Evolutionary conservation across 1,140 invertebrate genomes (phyloP).

Genomic region (Vanessa atalanta): DNA sequence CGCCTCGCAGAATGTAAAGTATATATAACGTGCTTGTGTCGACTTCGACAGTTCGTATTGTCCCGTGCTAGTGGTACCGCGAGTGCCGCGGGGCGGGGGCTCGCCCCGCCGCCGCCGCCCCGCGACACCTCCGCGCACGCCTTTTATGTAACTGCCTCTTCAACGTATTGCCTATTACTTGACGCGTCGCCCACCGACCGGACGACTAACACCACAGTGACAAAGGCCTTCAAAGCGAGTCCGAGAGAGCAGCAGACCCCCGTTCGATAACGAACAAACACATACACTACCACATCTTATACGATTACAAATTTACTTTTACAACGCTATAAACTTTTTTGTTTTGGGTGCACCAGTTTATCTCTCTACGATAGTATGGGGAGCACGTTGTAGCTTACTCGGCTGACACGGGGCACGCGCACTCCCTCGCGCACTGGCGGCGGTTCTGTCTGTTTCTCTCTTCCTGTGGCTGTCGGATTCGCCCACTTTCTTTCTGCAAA

Average conservation of each 20-base stretch:
- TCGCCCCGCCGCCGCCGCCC: conserved; percentile 47
- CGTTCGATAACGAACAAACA: conserved; percentile 75
- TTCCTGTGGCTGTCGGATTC: conserved; percentile 79
- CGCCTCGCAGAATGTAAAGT: conserved; percentile 74
- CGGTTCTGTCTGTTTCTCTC: conserved; percentile 81
- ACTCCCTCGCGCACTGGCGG: conserved; percentile 73
- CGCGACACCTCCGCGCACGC: conserved; percentile 63
- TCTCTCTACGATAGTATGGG: conserved; percentile 60
- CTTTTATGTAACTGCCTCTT: conserved; percentile 72
- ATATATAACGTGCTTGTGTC: conserved; percentile 65
- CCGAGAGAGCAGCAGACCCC: conserved; percentile 82
- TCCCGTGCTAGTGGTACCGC: conserved; percentile 67
- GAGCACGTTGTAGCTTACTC: conserved; percentile 72
- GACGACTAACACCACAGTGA: conserved; percentile 77
- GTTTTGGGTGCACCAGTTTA: conserved; percentile 67
- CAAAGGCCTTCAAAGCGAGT: conserved; percentile 80
- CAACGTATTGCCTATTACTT: conserved; percentile 66
- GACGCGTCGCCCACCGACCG: conserved; percentile 55
- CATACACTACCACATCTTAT: conserved; percentile 73
- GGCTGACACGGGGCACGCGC: conserved; percentile 73
- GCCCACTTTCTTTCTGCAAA: conserved; percentile 69
- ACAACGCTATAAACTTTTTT: conserved; percentile 52
- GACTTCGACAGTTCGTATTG: conserved; percentile 58
- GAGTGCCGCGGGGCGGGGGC: conserved; percentile 66
- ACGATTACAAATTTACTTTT: conserved; percentile 59